Conservation (phyloP, 2,113 vertebrate genomes). For the Oncorhynchus masou region DNA sequence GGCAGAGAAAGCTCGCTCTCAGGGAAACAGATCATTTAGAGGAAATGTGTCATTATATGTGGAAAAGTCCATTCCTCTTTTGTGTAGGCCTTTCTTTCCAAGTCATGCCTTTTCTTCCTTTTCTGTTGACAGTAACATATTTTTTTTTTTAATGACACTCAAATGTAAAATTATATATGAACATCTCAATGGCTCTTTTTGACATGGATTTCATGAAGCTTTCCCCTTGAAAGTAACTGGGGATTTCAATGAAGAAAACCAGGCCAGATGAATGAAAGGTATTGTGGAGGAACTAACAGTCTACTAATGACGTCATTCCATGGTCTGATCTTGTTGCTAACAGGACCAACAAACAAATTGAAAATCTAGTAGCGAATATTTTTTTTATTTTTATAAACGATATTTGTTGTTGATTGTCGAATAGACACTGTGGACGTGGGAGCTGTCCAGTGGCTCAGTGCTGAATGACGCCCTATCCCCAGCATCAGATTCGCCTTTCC, state of each 20-base stretch:
- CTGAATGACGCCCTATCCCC: conserved; percentile 76
- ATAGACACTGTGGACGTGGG: conserved; percentile 51
- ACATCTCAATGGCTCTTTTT: background rate
- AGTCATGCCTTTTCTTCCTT: background rate
- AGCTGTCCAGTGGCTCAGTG: conserved; percentile 72
- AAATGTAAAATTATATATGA: background rate
- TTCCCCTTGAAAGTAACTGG: too few species aligned
- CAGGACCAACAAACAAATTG: background rate
- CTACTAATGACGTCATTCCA: too few species aligned
- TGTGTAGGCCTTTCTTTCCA: background rate
- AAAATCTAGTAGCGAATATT: background rate
- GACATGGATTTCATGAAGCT: conserved; percentile 3
- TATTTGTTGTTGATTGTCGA: background rate
- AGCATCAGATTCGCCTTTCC: conserved; percentile 46
- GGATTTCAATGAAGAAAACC: too few species aligned
- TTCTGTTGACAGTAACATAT: background rate
- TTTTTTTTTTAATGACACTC: background rate
- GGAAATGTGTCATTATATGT: background rate
- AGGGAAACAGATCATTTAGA: conserved; percentile 17
- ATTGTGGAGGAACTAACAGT: too few species aligned
- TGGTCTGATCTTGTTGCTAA: background rate
- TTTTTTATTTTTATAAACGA: background rate
- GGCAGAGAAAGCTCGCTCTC: conserved; percentile 22
- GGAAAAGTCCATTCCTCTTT: background rate
- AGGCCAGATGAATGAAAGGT: too few species aligned